Base-by-base conservation (phyloP, 2,888 invertebrate species). In the Microctonus brassicae region DNA sequence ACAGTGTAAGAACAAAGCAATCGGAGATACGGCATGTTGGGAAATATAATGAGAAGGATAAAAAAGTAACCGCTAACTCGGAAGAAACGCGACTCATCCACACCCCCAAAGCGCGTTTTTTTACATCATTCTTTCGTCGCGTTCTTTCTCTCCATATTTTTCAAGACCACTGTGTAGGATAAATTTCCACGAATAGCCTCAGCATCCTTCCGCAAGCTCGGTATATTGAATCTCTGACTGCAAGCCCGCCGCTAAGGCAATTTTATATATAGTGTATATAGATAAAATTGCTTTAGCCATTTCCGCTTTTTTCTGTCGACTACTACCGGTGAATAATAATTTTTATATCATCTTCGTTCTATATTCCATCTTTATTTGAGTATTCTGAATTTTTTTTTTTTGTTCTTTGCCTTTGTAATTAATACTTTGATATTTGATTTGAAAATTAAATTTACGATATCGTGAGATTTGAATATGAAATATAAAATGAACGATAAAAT, bases 111-210 rank as follows among this genome's bases (percentile, higher is more conserved):
- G 3, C 17, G 6, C 17, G 17, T 47, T 20, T 47, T 6, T 3
- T 7, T n/a, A 17, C 17, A 57, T 55, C 22, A 57, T n/a, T n/a
- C 5, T n/a, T 17, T 17, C 0, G 17, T n/a, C 17, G 17, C 1
- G 7, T 0, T 17, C 17, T 57, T 39, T 57, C 22, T 39, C 55
- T 57, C 53, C 52, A 24, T 68, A 52, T 68, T 29, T 47, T 39
- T 0, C 68, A 47, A 4, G 34, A 52, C 7, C 42, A 64, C 57
- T 64, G 57, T 34, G 70, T 64, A 64, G 70, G 70, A 64, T 70
- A 70, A 70, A 70, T 70, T 64, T 70, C 47, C 69, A 63, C 69
- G 55, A 69, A 69, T 69, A 55, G 69, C 69, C 60, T 17, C n/a
- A 69, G 63, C 55, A 69, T 69, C 69, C 69, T 69, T 69, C 62